phyloP scores from a whole-genome alignment of 2,113 vertebrate genomes.

The Colaptes auratus region DNA sequence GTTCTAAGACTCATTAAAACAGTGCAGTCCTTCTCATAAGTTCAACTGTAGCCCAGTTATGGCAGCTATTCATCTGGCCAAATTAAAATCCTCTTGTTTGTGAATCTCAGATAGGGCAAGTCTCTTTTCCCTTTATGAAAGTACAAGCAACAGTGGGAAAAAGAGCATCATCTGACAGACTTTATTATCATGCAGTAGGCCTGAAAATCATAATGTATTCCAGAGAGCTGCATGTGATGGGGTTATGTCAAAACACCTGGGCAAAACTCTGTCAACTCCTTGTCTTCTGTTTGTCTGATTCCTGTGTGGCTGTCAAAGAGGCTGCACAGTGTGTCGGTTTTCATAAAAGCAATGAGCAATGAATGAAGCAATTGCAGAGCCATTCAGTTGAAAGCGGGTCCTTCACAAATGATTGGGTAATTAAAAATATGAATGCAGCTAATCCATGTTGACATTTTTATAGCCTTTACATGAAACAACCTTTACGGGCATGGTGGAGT shows the following conservation, averaged over 20 bases:
- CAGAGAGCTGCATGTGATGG: background rate
- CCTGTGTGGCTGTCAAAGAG: background rate
- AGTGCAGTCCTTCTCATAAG: background rate
- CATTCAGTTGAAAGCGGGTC: conserved; percentile 21
- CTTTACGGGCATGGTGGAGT: conserved; percentile 51
- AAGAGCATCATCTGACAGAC: background rate
- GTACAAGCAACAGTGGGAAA: background rate
- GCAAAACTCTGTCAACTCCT: conserved; percentile 24
- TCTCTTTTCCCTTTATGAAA: background rate
- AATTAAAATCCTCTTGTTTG: background rate
- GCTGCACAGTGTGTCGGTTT: background rate
- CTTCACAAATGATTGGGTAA: conserved; percentile 57
- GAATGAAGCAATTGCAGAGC: conserved; percentile 12
- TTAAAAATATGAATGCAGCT: conserved; percentile 71
- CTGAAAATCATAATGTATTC: conserved; percentile 19
- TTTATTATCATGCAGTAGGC: background rate
- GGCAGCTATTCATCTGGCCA: background rate
- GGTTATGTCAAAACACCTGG: conserved; percentile 53
- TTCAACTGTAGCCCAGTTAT: background rate
- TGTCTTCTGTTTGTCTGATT: background rate
- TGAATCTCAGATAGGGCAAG: background rate
- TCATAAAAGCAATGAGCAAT: conserved; percentile 52
- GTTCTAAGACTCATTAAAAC: background rate
- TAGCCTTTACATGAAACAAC: conserved; percentile 67
- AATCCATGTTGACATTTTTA: conserved; percentile 72